phyloP scores from a whole-genome alignment of 2,113 vertebrate species.

The Phylloscopus whistleri region DNA sequence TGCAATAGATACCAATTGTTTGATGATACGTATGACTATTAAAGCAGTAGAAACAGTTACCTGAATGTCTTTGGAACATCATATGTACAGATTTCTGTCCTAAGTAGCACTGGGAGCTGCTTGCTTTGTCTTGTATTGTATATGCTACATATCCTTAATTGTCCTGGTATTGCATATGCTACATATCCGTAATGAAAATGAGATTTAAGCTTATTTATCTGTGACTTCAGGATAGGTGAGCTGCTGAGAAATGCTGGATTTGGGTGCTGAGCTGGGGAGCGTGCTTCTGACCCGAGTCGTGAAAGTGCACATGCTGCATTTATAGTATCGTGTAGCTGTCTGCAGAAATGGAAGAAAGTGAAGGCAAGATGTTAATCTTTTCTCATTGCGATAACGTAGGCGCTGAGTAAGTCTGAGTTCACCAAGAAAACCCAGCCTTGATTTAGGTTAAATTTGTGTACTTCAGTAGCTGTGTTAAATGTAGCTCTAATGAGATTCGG shows the following conservation, averaged over 20 bases:
- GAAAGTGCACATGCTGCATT: neutral
- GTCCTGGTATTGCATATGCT: neutral
- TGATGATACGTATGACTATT: accelerated
- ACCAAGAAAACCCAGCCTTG: neutral
- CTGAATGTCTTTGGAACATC: neutral
- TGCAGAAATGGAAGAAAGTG: neutral
- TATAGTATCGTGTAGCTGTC: neutral
- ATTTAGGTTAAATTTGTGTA: neutral
- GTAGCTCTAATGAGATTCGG: neutral
- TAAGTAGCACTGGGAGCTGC: neutral
- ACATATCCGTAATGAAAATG: neutral
- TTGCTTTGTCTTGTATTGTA: neutral
- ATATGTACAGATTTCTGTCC: neutral
- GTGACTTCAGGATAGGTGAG: neutral
- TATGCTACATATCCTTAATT: neutral
- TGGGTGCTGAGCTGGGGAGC: neutral
- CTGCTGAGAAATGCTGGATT: neutral
- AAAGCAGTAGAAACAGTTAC: neutral
- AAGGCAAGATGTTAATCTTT: neutral
- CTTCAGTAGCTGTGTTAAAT: neutral
- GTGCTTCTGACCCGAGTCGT: neutral
- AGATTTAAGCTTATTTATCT: neutral
- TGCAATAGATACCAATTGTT: neutral
- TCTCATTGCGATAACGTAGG: neutral
- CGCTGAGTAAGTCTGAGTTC: neutral